Base-by-base conservation (phyloP, 1,140 invertebrate species). In the Rhopalosiphum maidis region DNA sequence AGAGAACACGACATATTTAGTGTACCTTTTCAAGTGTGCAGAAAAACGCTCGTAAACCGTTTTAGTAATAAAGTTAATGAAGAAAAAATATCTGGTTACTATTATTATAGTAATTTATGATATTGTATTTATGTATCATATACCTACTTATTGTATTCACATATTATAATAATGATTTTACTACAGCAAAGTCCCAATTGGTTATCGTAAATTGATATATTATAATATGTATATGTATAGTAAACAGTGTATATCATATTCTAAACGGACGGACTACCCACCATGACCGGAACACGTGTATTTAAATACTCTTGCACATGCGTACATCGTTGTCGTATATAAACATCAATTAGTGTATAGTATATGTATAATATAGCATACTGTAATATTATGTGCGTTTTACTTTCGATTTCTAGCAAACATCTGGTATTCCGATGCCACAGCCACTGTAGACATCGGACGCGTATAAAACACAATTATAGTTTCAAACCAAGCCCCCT, bases 341-440 rank as follows among this genome's bases (percentile, higher is more conserved):
- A 37, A 35, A 54, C n/a, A 51, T 89, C 21, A 54, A 51, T 8
- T 54, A 54, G 5, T 87, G 9, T 85, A 41, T 30, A 25, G 9
- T 85, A 41, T 30, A 25, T 41, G 83, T 83, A 83, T 83, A 25
- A 18, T 86, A 30, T 86, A 86, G 5, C 43, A 46, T 46, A 46
- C 23, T 46, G 37, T 85, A 51, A 43, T 18, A 87, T 51, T 55
- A 54, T 37, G 88, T 25, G 51, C n/a, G 46, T 89, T 41, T 89
- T 89, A 55, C 88, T 55, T 54, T 89, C 48, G 88, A 55, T 89
- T 55, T 89, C n/a, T 35, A 41, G 35, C 54, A 55, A 89, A 89
- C 48, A 89, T 55, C n/a, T 89, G 87, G 46, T 23, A 54, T 35
- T 18, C n/a, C 8, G 41, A 30, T 86, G 15, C 43, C 41, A 30